Evolutionary conservation across 2,113 vertebrate species (phyloP).

Genomic region (Myiopsitta monachus): DNA sequence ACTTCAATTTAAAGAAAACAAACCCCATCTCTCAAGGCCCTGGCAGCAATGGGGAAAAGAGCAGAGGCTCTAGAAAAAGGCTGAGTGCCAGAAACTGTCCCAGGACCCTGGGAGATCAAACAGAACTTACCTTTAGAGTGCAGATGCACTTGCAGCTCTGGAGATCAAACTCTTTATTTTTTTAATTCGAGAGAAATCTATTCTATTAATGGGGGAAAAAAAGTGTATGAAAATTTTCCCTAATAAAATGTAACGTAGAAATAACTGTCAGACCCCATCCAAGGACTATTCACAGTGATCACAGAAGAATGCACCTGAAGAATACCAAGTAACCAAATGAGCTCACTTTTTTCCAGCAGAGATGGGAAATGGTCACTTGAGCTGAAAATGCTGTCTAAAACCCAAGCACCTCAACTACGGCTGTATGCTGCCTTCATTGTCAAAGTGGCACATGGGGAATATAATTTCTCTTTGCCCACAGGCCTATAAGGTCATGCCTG

Average conservation of each 20-base stretch:
- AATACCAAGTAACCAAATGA: background rate
- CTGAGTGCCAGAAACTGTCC: background rate
- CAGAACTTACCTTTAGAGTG: background rate
- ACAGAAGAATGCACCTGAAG: background rate
- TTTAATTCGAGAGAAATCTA: background rate
- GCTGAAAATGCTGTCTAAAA: background rate
- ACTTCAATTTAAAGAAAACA: background rate
- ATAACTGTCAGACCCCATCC: background rate
- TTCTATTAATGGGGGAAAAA: background rate
- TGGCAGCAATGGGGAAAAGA: background rate
- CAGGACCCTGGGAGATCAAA: background rate
- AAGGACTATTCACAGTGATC: background rate
- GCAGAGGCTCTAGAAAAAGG: background rate
- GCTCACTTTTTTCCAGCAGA: background rate
- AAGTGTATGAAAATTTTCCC: accelerated
- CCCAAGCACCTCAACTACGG: background rate
- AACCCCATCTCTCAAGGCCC: background rate
- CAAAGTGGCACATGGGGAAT: background rate
- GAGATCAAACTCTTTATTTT: background rate
- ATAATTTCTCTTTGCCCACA: background rate
- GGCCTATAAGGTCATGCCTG: too few relatives aligned
- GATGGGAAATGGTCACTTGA: accelerated
- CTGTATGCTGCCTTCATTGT: background rate
- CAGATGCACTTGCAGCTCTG: background rate
- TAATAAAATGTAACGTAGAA: background rate